These are phyloP conservation scores for Equus przewalskii DNA, from an alignment of 2,113 vertebrate genomes.

Conservation along the genomic window DNA sequence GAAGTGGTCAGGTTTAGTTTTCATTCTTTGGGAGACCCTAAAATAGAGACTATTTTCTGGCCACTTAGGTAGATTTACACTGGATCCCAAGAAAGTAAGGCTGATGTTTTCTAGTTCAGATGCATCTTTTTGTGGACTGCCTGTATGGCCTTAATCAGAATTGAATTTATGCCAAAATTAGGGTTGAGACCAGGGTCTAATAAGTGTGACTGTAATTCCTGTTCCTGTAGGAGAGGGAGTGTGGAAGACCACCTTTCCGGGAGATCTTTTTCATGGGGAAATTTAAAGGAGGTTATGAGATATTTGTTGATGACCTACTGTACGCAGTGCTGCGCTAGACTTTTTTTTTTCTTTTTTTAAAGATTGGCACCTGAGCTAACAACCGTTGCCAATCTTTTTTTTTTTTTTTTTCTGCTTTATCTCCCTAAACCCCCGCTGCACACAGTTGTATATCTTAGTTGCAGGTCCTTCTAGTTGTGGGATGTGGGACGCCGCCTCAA, in stretches of 20 bases:
- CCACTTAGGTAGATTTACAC: not conserved
- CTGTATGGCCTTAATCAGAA: not conserved
- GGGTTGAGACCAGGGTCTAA: not conserved
- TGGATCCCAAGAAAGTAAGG: not conserved
- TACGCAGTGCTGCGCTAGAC: accelerated
- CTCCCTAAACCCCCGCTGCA: no score
- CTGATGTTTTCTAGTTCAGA: not conserved
- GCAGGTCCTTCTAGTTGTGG: no score
- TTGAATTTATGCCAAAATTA: not conserved
- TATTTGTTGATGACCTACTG: not conserved
- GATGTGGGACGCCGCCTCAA: no score
- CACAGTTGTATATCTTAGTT: no score
- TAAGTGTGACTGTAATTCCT: not conserved
- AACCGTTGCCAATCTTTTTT: no score
- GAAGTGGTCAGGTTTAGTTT: not conserved
- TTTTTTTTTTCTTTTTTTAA: not conserved
- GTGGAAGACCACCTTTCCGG: no score
- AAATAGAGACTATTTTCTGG: not conserved
- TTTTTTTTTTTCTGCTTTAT: no score
- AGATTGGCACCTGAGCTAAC: no score
- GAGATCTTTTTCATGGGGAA: not conserved
- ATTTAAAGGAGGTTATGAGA: not conserved
- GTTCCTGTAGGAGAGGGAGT: no score
- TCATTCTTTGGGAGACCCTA: not conserved
- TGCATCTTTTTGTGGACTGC: not conserved